Base-by-base conservation (phyloP, 2,797 vertebrate species). In the Tamandua tetradactyla region DNA sequence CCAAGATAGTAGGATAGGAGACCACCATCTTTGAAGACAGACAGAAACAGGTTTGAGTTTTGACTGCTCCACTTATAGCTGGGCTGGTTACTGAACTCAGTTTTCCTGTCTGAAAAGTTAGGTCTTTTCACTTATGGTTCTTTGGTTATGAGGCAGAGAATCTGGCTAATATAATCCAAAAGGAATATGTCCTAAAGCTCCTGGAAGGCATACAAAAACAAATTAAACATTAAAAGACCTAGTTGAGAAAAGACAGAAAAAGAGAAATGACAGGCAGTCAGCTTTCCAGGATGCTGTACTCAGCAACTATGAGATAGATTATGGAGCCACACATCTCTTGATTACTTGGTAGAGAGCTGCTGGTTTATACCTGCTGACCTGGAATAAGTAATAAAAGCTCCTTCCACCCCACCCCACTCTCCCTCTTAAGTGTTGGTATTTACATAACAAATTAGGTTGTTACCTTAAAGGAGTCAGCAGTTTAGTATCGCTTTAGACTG, bases 81-180 rank as follows among this genome's bases (percentile, higher is more conserved):
- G 3, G 27, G 1, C n/a, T 89, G 71, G 59, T n/a, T 69, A 49
- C 49, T 81, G 20, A 88, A 61, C 74, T 64, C 35, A 42, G 30
- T 69, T 57, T 69, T n/a, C 27, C 57, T 85, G 17, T 76, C 37
- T 94, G 66, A 96, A 93, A 85, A 87, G 85, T 78, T 27, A 94
- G 5, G 7, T 32, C 35, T 61, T 17, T 32, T 86, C 30, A 62
- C 23, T 76, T 91, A 82, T 5, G 30, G 25, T 47, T 85, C 20
- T 92, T 72, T 35, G 5, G 27, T 84, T 91, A 27, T 2, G 89
- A 66, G 7, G 17, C 14, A 52, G 62, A 61, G 23, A 61, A 23
- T n/a, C 15, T 55, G 40, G 30, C 32, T 88, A 79, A 81, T 69
- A 37, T 62, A 55, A 79, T 62, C 12, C 25, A 42, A 61, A 92